These are phyloP conservation scores for Malthinus seriepunctatus DNA, from an alignment of 2,888 invertebrate species.

Conservation along the genomic window DNA sequence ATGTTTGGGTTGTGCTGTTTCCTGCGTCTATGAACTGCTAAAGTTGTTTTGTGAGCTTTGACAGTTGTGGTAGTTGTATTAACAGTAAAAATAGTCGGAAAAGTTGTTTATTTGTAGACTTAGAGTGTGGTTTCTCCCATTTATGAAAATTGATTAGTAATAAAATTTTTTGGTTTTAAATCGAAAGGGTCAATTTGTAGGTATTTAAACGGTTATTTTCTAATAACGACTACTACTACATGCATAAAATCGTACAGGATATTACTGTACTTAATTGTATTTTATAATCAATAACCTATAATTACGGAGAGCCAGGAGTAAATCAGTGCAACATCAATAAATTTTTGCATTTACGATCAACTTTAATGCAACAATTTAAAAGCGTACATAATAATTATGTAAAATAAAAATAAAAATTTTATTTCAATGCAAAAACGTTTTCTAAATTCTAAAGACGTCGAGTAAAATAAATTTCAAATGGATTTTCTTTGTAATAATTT, in stretches of 20 bases:
- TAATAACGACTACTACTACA: neutral
- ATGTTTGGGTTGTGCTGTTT: too few species aligned
- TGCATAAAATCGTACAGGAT: neutral
- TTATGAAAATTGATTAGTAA: too few species aligned
- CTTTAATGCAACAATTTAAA: neutral
- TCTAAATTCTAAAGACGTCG: conserved; percentile 12
- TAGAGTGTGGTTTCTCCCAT: too few species aligned
- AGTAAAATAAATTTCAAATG: conserved; percentile 16
- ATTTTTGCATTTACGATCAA: neutral
- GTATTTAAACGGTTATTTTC: too few species aligned
- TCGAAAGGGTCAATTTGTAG: too few species aligned
- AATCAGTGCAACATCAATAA: conserved; percentile 3
- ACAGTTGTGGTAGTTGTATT: too few species aligned
- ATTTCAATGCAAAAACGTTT: neutral
- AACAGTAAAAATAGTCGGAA: too few species aligned
- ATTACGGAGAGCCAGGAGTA: conserved; percentile 1
- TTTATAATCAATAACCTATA: conserved; percentile 12
- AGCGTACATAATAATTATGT: neutral
- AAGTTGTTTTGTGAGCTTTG: too few species aligned
- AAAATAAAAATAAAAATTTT: too few species aligned
- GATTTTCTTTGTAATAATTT: conserved; percentile 22
- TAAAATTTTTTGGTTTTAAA: too few species aligned
- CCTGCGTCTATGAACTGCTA: too few species aligned
- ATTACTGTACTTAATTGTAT: conserved; percentile 8
- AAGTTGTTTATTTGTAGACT: too few species aligned